Percentiles rank a stretch among this genome's conserved stretches.
phyloP scores from a whole-genome alignment of 2,113 vertebrate genomes.

The Polypterus senegalus region DNA sequence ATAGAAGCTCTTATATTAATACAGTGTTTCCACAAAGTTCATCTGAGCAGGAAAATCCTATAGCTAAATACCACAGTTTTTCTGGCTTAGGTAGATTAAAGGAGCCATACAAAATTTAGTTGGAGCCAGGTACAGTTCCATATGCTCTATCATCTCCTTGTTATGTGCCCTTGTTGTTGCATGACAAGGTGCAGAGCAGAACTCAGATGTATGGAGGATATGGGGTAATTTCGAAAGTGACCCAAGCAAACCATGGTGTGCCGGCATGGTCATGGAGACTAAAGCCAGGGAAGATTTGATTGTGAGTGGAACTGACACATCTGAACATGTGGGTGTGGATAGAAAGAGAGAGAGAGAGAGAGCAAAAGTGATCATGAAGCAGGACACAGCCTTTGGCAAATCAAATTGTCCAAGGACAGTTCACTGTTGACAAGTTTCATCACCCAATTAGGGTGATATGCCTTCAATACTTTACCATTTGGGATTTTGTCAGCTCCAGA shows the following conservation, averaged over 20 bases:
- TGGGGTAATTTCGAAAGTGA: background rate
- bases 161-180: slow-evolving; percentile 5
- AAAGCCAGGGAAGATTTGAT: background rate
- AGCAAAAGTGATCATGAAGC: background rate
- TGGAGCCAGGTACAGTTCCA: background rate
- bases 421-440: slow-evolving; percentile 1
- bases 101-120: slow-evolving; percentile 10
- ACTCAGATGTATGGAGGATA: background rate
- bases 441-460: slow-evolving; percentile 1
- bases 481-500: background rate
- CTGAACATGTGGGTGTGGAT: background rate
- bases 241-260: background rate
- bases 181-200: slow-evolving; percentile 4
- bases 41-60: slow-evolving; percentile 4
- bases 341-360: background rate
- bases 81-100: slow-evolving; percentile 14
- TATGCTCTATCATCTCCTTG: slow-evolving; percentile 12
- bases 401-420: background rate
- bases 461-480: slow-evolving; percentile 2
- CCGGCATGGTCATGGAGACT: background rate
- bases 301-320: background rate
- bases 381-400: background rate
- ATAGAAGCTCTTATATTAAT: slow-evolving; percentile 5
- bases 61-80: slow-evolving; percentile 14
- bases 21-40: slow-evolving; percentile 5